Evolutionary conservation across 2,888 invertebrate genomes (phyloP).

Genomic region (Cheilosia pagana): DNA sequence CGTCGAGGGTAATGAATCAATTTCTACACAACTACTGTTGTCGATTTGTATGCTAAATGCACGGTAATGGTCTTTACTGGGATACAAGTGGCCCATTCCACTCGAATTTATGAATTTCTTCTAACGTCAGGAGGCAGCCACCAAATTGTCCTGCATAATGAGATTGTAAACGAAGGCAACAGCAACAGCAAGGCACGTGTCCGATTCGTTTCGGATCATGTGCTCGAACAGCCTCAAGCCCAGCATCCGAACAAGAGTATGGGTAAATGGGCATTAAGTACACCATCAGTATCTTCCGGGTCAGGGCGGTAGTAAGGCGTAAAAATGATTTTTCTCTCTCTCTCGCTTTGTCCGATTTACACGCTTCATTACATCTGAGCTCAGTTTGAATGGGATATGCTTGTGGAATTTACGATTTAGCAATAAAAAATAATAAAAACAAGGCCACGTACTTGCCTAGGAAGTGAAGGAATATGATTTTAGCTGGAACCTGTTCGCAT

Average conservation of each 20-base stretch:
- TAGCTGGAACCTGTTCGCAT: constrained; percentile 11
- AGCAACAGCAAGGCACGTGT: constrained; percentile 18
- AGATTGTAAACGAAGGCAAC: background rate
- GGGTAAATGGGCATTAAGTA: background rate
- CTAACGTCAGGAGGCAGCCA: background rate
- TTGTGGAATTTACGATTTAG: constrained; percentile 28
- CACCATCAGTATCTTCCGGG: constrained; percentile 29
- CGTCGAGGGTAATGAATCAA: constrained; percentile 46
- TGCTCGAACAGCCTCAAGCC: background rate
- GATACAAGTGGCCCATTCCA: constrained; percentile 10
- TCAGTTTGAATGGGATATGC: constrained; percentile 31
- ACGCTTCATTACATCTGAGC: constrained; percentile 38
- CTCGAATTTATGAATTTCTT: background rate
- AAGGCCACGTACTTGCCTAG: background rate
- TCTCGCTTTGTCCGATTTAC: constrained; percentile 37
- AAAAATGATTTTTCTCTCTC: constrained; percentile 17
- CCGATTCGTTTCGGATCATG: constrained; percentile 44
- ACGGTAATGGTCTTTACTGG: constrained; percentile 19
- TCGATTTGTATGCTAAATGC: constrained; percentile 34
- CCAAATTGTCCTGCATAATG: constrained; percentile 26
- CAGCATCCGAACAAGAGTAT: background rate
- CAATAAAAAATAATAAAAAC: background rate
- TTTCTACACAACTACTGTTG: constrained; percentile 16
- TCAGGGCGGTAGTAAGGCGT: constrained; percentile 31
- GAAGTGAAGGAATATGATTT: background rate